These are phyloP conservation scores for Xiphorhynchus erythropygius DNA, from an alignment of 2,797 vertebrate species.

Conservation along the genomic window DNA sequence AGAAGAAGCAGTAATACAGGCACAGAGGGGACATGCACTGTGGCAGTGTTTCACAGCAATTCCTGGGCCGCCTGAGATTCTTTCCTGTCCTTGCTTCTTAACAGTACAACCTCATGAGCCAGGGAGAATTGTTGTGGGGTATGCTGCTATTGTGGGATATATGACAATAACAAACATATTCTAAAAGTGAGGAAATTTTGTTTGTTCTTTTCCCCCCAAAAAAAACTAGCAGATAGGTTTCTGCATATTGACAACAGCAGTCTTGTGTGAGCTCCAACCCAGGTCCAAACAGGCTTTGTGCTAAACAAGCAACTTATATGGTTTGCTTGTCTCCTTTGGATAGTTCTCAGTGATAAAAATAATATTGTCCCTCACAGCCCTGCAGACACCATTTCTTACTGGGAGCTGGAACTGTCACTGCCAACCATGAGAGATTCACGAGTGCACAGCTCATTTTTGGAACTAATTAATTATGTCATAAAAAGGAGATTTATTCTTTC, in stretches of 20 bases:
- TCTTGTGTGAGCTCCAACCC: neutral
- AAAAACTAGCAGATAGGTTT: neutral
- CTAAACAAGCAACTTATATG: neutral
- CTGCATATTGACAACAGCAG: neutral
- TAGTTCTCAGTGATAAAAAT: neutral
- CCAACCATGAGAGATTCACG: neutral
- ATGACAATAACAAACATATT: neutral
- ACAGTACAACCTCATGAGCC: neutral
- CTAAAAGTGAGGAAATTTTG: neutral
- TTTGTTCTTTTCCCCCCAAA: rapidly evolving
- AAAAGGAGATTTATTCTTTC: conserved; percentile 60
- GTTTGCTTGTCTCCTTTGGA: neutral
- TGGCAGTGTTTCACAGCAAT: neutral
- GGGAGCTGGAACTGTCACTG: neutral
- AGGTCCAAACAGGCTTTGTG: neutral
- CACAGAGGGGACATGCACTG: neutral
- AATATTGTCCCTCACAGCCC: neutral
- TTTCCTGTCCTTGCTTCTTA: neutral
- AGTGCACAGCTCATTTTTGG: conserved; percentile 52
- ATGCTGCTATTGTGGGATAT: neutral
- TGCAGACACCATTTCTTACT: neutral
- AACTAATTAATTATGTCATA: conserved; percentile 68
- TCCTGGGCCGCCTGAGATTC: neutral
- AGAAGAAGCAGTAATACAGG: neutral
- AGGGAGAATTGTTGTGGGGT: neutral